Base-by-base conservation (phyloP, 2,113 vertebrate species). In the Dipodomys ordii region DNA sequence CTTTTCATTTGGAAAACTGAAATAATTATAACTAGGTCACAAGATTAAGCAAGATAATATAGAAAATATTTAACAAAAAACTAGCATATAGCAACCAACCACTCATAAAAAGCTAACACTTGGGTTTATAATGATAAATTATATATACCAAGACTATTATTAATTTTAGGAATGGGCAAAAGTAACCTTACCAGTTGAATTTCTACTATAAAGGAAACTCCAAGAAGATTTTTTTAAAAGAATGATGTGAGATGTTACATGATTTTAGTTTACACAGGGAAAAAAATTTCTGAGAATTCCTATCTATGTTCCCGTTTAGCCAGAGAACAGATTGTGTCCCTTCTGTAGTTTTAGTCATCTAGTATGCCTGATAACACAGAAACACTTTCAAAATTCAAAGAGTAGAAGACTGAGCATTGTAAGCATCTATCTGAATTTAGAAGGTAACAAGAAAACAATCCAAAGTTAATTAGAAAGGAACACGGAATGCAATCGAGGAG, bases 41-140 rank as follows among this genome's bases (percentile, higher is more conserved):
- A 91, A 80, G 67, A 69, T 53, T 80, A 90, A 87, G 53, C 71
- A 60, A 79, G 28, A 84, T 78, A 16, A 92, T 39, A 72, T 49
- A 49, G 35, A 32, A 88, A 87, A 92, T 94, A 53, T 64, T 82
- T 85, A 78, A 30, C 65, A 92, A 83, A 94, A 74, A 77, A 76
- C 57, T 39, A 60, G 35, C 53, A 57, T 0, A 76, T 67, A 83
- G 76, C 77, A 92, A 73, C 65, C 25, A 82, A 3, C 35, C 35
- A 35, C 35, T 93, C 57, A 84, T 68, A 6, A 86, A 94, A 64
- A 68, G 32, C 49, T 32, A 67, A 18, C 0, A 65, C 16, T 32
- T 85, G 7, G 7, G 46, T 94, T 81, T 57, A 53, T 77, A 72
- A n/a, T 77, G 19, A 77, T 62, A 72, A 62, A 44, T 64, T 83